Conservation (phyloP, 2,113 vertebrate species). For the Pangasianodon gigas region DNA sequence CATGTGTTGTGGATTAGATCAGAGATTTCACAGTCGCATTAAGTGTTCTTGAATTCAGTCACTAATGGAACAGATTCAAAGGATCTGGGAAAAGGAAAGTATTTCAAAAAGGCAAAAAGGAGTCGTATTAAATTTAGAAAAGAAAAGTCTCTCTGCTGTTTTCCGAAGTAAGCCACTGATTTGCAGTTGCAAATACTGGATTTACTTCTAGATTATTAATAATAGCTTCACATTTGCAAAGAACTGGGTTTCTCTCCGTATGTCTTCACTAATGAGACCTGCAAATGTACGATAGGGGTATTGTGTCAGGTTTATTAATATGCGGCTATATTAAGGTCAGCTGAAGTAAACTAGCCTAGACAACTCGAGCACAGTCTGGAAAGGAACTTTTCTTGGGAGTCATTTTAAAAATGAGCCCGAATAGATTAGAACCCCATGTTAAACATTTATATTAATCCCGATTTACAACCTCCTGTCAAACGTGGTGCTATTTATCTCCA, state of each 20-base stretch:
- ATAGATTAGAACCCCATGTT: conserved; percentile 14
- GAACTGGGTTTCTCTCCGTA: neutral
- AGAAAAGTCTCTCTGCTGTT: neutral
- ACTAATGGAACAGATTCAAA: conserved; percentile 28
- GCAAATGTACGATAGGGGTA: neutral
- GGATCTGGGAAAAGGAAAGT: neutral
- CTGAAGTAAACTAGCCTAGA: neutral
- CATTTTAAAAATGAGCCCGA: conserved; percentile 14
- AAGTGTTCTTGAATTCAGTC: conserved; percentile 30
- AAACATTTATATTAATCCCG: conserved; percentile 50
- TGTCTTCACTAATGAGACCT: neutral
- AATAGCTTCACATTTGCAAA: conserved; percentile 15
- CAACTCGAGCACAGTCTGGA: neutral
- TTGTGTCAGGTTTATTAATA: conserved; percentile 21
- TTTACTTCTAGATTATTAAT: neutral
- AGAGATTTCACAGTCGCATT: neutral
- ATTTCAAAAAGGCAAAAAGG: neutral
- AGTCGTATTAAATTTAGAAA: conserved; percentile 1
- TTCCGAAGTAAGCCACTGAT: neutral
- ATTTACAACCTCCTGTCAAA: conserved; percentile 40
- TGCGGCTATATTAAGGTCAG: conserved; percentile 32
- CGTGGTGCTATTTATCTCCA: conserved; percentile 43
- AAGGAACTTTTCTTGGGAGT: conserved; percentile 13
- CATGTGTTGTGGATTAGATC: neutral
- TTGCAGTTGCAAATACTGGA: neutral